Percentiles rank a stretch among this genome's conserved stretches.
Conservation (phyloP, 1,140 invertebrate genomes). For the Drosophila bifasciata region DNA sequence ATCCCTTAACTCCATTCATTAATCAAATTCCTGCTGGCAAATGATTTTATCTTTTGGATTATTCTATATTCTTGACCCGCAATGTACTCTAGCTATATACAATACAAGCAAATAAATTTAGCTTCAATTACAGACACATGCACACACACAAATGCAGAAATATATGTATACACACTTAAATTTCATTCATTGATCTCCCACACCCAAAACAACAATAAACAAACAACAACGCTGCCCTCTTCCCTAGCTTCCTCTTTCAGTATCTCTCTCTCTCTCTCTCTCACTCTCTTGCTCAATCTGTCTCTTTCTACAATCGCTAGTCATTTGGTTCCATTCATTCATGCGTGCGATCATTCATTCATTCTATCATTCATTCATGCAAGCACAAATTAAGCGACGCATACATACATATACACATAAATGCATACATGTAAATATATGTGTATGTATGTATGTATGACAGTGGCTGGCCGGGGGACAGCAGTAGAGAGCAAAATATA, state of each 20-base stretch:
- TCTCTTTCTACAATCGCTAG: background rate
- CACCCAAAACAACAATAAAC: slow-evolving; percentile 7
- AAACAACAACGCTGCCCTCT: no score
- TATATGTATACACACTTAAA: slow-evolving; percentile 1
- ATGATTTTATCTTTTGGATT: background rate
- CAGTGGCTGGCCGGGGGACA: background rate
- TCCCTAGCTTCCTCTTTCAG: no score
- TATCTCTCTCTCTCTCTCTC: background rate
- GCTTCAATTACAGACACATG: slow-evolving; percentile 37
- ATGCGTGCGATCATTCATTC: slow-evolving; percentile 41
- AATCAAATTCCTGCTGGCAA: no score
- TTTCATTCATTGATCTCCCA: slow-evolving; percentile 53
- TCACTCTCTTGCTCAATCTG: background rate
- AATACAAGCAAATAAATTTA: slow-evolving; percentile 31
- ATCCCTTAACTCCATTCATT: no score
- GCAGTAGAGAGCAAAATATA: slow-evolving; percentile 16
- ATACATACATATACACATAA: slow-evolving; percentile 2
- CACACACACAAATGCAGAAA: background rate
- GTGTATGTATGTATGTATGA: background rate
- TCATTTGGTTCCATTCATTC: slow-evolving; percentile 45
- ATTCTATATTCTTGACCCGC: slow-evolving; percentile 3
- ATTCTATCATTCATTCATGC: slow-evolving; percentile 54
- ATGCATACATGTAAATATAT: slow-evolving; percentile 11
- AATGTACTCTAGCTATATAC: no score
- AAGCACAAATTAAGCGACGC: slow-evolving; percentile 36